Base-by-base conservation (phyloP, 2,797 vertebrate species). In the Sparidentex hasta region DNA sequence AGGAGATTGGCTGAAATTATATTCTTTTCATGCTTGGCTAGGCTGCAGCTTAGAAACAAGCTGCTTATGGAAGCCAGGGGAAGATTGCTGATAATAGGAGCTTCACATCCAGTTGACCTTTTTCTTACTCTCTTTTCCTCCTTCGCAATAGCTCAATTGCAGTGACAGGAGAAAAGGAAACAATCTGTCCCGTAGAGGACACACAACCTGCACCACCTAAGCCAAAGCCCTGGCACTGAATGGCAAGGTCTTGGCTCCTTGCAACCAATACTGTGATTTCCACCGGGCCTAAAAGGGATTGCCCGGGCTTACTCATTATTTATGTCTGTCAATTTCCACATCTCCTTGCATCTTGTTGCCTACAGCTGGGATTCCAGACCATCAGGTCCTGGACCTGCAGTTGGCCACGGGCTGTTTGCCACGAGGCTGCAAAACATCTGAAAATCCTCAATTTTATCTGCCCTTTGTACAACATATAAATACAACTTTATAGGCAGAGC, bases 11-110 rank as follows among this genome's bases (percentile, higher is more conserved):
- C 96, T 95, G 96, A 97, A 99, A 98, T 98, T 97, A 97, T 98
- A 98, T 98, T 97, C 93, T 95, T 96, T 97, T 97, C 96, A 98
- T 97, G 97, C 97, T 96, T 96, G 96, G 95, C 96, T 97, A 96
- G 95, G 95, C 95, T 95, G 95, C 95, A 96, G 95, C 96, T 97
- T 94, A 94, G 94, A 97, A 96, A 96, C 95, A 95, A 96, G 95
- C 96, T 95, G 94, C 96, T 97, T 94, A 97, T 96, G 96, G 95
- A 96, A 93, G 96, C 96, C 95, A 91, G 93, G 89, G 95, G 93
- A 96, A 96, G 97, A 98, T 98, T 90, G 78, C 92, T 96, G 97
- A 98, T 98, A 97, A 97, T 95, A 94, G 95, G 91, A 95, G 96
- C 96, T 96, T 97, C 96, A 96, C 96, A 97, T 97, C 96, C 95